Conservation (phyloP, 2,113 vertebrate genomes). For the Suncus etruscus region DNA sequence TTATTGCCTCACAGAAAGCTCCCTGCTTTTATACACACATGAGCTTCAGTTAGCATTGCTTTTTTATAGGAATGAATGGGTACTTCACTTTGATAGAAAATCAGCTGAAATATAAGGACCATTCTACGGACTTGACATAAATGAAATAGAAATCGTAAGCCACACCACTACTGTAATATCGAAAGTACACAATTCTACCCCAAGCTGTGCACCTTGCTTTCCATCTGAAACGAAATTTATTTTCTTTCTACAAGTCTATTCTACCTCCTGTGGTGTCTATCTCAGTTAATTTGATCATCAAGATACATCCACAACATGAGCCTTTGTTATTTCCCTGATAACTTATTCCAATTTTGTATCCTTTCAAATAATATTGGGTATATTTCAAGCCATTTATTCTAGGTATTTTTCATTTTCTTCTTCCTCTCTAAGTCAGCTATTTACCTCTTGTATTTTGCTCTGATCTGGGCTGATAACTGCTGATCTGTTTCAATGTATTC, state of each 20-base stretch:
- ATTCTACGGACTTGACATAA: not conserved
- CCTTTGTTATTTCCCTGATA: not conserved
- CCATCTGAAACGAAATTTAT: not conserved
- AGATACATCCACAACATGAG: not conserved
- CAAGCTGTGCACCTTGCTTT: not conserved
- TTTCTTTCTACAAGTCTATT: not conserved
- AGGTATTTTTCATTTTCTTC: not conserved
- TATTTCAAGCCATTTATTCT: not conserved
- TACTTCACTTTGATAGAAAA: not conserved
- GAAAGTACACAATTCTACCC: not conserved
- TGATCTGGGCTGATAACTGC: not conserved
- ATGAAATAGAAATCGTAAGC: not conserved
- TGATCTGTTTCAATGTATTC: not conserved
- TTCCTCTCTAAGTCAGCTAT: not conserved
- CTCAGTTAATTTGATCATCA: slow-evolving; percentile 1
- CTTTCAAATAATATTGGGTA: not conserved
- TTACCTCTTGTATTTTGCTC: not conserved
- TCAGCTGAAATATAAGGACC: not conserved
- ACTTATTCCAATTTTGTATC: not conserved
- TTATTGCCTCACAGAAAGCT: not conserved
- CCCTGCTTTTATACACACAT: not conserved
- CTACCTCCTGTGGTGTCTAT: not conserved
- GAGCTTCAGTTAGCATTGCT: not conserved
- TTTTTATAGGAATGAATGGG: not conserved
- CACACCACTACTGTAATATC: not conserved